Conservation (phyloP, 2,888 invertebrate genomes). For the Sinopyrophorus schimmeli region DNA sequence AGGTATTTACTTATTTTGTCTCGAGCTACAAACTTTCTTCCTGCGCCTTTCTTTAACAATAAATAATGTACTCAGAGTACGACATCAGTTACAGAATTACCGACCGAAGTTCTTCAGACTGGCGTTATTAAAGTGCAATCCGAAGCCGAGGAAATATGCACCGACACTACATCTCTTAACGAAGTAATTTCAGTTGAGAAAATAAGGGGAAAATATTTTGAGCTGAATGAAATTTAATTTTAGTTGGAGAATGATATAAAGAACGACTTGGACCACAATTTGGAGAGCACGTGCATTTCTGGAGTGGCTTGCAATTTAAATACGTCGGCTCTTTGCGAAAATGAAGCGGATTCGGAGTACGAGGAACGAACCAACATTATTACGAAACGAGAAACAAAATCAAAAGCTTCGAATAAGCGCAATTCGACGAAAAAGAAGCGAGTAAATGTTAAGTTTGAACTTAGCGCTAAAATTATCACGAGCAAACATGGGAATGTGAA, state of each 20-base stretch:
- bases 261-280: conserved; percentile 40
- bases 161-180: conserved; percentile 52
- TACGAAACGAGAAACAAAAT: conserved; percentile 31
- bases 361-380: conserved; percentile 46
- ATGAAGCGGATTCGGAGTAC: conserved; percentile 33
- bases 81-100: conserved; percentile 56
- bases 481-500: conserved; percentile 20
- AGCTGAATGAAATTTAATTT: conserved; percentile 15
- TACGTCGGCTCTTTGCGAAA: conserved; percentile 35
- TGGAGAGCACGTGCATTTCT: conserved; percentile 32
- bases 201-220: too few relatives aligned
- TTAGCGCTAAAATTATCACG: conserved; percentile 41
- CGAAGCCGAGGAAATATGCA: conserved; percentile 52
- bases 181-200: conserved; percentile 47
- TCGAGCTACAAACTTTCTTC: background rate
- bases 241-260: conserved; percentile 48
- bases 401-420: conserved; percentile 17
- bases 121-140: conserved; percentile 55
- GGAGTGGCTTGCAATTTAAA: conserved; percentile 34
- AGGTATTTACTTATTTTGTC: conserved; percentile 46
- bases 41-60: background rate
- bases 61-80: background rate
- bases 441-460: conserved; percentile 46
- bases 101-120: conserved; percentile 57
- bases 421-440: conserved; percentile 29